phyloP scores from a whole-genome alignment of 2,113 vertebrate genomes.

The Melanostigma gelatinosum region DNA sequence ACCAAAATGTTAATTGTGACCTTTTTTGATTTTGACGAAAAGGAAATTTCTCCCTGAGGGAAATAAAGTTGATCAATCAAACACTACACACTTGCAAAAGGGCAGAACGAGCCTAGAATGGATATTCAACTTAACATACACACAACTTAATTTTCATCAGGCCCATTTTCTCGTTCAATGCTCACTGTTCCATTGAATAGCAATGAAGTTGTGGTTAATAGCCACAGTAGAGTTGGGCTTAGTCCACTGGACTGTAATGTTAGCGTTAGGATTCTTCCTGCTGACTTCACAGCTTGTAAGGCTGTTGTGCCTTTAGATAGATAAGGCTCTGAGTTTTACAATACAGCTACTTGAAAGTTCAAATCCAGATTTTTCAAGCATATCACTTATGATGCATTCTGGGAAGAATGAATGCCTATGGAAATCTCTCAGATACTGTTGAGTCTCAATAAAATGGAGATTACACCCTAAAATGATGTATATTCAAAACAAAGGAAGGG shows the following conservation, averaged over 20 bases:
- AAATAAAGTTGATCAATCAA: constrained; percentile 65
- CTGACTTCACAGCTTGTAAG: constrained; percentile 42
- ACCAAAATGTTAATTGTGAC: constrained; percentile 75
- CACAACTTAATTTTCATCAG: constrained; percentile 56
- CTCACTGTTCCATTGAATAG: constrained; percentile 49
- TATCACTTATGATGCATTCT: constrained; percentile 24
- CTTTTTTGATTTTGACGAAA: constrained; percentile 66
- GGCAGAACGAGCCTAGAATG: constrained; percentile 44
- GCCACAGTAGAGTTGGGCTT: constrained; percentile 38
- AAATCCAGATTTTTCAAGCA: constrained; percentile 37
- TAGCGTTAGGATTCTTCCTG: constrained; percentile 28
- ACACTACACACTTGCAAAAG: constrained; percentile 51
- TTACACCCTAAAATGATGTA: background rate
- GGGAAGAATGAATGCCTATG: constrained; percentile 20
- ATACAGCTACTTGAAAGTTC: constrained; percentile 13
- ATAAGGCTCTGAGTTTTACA: constrained; percentile 31
- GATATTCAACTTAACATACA: constrained; percentile 61
- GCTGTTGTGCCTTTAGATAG: constrained; percentile 30
- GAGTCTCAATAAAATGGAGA: background rate
- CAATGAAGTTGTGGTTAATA: constrained; percentile 36
- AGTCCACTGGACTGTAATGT: constrained; percentile 46
- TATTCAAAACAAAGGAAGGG: background rate
- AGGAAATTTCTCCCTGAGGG: constrained; percentile 44
- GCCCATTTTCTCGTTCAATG: constrained; percentile 28
- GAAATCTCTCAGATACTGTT: background rate